Conservation (phyloP, 2,888 invertebrate species). For the Drosophila neutralis region DNA sequence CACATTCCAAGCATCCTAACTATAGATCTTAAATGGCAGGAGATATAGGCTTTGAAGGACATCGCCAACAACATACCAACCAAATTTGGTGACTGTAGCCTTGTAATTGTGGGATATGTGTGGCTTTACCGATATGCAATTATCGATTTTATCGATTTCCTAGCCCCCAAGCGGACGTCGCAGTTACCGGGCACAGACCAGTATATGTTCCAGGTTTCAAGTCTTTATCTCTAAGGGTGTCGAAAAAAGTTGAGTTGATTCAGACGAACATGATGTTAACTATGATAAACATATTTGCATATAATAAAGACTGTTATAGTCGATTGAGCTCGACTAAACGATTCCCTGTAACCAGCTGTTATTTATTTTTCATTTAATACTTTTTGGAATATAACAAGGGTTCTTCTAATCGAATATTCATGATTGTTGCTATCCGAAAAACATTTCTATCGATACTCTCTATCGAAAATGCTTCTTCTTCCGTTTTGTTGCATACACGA, state of each 20-base stretch:
- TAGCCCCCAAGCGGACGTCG: neutral
- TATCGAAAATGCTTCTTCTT: neutral
- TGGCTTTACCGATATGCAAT: neutral
- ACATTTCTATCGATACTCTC: neutral
- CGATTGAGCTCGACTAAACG: neutral
- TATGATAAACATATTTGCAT: neutral
- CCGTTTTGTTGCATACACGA: neutral
- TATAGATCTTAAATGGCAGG: neutral
- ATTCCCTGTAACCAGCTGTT: neutral
- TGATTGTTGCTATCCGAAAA: neutral
- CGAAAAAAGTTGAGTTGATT: neutral
- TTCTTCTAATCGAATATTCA: neutral
- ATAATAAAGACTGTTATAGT: neutral
- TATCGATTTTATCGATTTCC: neutral
- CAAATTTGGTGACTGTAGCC: neutral
- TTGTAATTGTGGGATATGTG: neutral
- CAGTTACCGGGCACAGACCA: neutral
- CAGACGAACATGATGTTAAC: conserved; percentile 11
- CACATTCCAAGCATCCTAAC: neutral
- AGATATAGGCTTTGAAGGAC: neutral
- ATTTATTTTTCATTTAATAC: neutral
- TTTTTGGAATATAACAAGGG: neutral
- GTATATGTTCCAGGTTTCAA: neutral
- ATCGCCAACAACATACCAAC: too few relatives aligned
- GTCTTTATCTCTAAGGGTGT: neutral